Percentiles rank a stretch among this genome's conserved stretches.
Conservation (phyloP, 2,797 vertebrate species). For the Pseudocheirus occidentalis region DNA sequence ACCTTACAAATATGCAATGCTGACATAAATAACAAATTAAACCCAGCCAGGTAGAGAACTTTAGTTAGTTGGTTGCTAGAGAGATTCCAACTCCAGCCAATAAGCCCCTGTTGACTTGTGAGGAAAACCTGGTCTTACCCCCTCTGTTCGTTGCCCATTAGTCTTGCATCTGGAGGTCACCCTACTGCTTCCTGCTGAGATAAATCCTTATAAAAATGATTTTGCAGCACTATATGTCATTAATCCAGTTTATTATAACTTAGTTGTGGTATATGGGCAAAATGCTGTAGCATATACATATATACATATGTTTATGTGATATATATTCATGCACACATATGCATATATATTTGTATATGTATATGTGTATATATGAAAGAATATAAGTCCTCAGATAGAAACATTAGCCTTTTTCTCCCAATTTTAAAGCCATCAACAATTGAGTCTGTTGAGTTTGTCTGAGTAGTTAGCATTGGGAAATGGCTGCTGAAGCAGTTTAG, state of each 20-base stretch:
- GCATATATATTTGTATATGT: neutral
- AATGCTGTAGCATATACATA: constrained; percentile 28
- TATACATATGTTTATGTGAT: neutral
- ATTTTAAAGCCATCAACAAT: constrained; percentile 41
- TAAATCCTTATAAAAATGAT: constrained; percentile 78
- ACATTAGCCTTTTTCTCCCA: neutral
- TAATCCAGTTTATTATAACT: neutral
- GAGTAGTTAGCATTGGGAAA: neutral
- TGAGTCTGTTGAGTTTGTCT: neutral
- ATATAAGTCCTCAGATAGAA: neutral
- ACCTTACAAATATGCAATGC: constrained; percentile 92
- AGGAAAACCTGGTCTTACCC: constrained; percentile 82
- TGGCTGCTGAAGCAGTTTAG: neutral
- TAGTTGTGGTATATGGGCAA: constrained; percentile 18
- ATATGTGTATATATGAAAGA: constrained; percentile 26
- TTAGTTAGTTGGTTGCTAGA: constrained; percentile 77
- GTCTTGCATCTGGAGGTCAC: constrained; percentile 78
- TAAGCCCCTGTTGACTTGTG: constrained; percentile 81
- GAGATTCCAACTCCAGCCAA: constrained; percentile 78
- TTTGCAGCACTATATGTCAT: constrained; percentile 64
- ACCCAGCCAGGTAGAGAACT: constrained; percentile 87
- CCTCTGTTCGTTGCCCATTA: constrained; percentile 77
- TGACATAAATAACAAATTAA: constrained; percentile 92
- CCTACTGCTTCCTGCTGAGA: constrained; percentile 73
- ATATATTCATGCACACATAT: neutral